These are phyloP conservation scores for Danio aesculapii DNA, from an alignment of 2,797 vertebrate species.

Conservation along the genomic window DNA sequence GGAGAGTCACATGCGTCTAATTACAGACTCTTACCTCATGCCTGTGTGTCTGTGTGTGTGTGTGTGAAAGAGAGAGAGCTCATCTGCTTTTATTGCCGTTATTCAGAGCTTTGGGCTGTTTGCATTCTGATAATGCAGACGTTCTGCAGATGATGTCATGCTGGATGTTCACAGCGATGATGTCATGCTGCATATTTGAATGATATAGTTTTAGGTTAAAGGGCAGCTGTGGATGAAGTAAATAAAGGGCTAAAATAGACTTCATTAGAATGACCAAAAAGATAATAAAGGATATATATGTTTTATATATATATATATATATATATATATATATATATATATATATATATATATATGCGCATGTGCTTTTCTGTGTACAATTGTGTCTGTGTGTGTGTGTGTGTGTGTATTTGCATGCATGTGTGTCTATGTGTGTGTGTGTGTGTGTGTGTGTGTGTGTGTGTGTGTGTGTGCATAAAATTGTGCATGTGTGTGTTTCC, in stretches of 20 bases:
- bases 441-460: neutral
- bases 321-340: no score
- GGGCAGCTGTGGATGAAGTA: slow-evolving; percentile 34
- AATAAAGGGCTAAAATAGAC: neutral
- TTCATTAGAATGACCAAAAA: slow-evolving; percentile 42
- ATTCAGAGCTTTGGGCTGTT: neutral
- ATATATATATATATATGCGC: no score
- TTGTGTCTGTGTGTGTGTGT: no score
- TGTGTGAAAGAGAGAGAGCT: slow-evolving; percentile 28
- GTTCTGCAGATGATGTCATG: slow-evolving; percentile 42
- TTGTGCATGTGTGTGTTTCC: slow-evolving; percentile 28
- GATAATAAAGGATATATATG: no score
- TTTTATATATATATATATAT: no score
- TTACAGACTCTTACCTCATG: slow-evolving; percentile 52
- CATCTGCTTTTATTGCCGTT: slow-evolving; percentile 52
- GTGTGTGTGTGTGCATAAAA: no score
- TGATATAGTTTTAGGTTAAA: slow-evolving; percentile 43
- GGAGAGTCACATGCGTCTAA: slow-evolving; percentile 46
- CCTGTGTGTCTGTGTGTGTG: slow-evolving; percentile 2
- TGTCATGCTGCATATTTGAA: slow-evolving; percentile 12
- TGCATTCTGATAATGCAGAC: no score
- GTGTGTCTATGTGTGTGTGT: slow-evolving; percentile 1
- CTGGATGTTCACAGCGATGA: no score
- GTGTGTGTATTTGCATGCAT: no score
- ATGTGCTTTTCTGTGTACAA: no score